Percentiles rank a stretch among this genome's conserved stretches.
phyloP scores from a whole-genome alignment of 2,888 invertebrate genomes.

The Drosophila imparisetae region DNA sequence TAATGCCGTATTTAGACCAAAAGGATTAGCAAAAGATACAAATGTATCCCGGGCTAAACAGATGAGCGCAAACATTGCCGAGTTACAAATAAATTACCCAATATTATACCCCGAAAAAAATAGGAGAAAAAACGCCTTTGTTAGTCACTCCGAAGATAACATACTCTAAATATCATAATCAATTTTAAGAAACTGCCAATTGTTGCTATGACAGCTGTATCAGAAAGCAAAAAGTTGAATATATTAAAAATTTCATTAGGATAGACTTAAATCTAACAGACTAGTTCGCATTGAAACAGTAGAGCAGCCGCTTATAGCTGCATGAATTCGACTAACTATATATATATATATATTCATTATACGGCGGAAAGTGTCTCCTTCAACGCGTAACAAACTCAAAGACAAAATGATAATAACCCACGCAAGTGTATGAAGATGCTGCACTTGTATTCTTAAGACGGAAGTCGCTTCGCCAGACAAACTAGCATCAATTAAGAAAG shows the following conservation, averaged over 20 bases:
- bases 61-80: conserved; percentile 36
- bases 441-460: conserved; percentile 38
- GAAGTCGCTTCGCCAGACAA: conserved; percentile 61
- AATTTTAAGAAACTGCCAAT: neutral
- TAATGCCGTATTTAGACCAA: conserved; percentile 67
- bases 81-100: conserved; percentile 63
- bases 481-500: conserved; percentile 66
- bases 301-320: neutral
- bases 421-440: conserved; percentile 9
- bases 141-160: neutral
- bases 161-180: neutral
- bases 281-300: neutral
- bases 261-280: neutral
- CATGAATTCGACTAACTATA: neutral
- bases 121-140: neutral
- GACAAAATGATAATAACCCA: neutral
- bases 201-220: neutral
- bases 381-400: neutral
- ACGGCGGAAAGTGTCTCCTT: neutral
- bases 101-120: conserved; percentile 46
- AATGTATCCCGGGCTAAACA: conserved; percentile 62
- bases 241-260: neutral
- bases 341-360: neutral
- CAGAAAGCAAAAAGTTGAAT: neutral
- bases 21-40: conserved; percentile 73